Base-by-base conservation (phyloP, 2,113 vertebrate genomes). In the Zapus hudsonius region DNA sequence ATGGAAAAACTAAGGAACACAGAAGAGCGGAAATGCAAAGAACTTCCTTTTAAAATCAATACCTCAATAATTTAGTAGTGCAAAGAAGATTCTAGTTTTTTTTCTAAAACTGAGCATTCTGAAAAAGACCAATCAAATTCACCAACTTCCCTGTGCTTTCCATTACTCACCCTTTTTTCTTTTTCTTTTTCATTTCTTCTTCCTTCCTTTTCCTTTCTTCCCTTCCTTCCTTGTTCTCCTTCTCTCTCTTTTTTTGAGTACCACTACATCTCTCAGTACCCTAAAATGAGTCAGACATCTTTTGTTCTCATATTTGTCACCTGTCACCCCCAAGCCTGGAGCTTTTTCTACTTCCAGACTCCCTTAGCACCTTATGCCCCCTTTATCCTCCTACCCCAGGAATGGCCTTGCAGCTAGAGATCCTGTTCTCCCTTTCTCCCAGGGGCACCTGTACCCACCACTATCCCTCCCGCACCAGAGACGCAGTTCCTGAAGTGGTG, bases 11-110 rank as follows among this genome's bases (percentile, higher is more conserved):
- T 70, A 55, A 90, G n/a, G 10, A 80, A 72, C 80, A 91, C 57
- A 6, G 40, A 61, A 67, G 29, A 52, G 23, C 47, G 20, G 23
- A 27, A 66, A 95, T 52, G 15, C 33, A 19, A 95, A 33, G 23
- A 87, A 80, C 19, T 94, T 55, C 33, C 59, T 84, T 95, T 88
- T 70, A 55, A 91, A 95, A 84, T 25, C 55, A 91, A 78, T 63
- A 61, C 15, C 84, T 59, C 69, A 89, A 84, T 86, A 92, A 84
- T 86, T 83, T 72, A 75, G 29, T 76, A 87, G n/a, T 42, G 61
- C 63, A 91, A 84, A 89, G 19, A 63, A 55, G 67, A 61, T 86
- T 27, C 66, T 78, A 12, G 25, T 81, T 90, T 61, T 75, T 80
- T 79, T 12, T 52, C n/a, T 6, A 44, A 82, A 93, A 94, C 44